These are phyloP conservation scores for Spheniscus mendiculus DNA, from an alignment of 2,113 vertebrate species.

Conservation along the genomic window DNA sequence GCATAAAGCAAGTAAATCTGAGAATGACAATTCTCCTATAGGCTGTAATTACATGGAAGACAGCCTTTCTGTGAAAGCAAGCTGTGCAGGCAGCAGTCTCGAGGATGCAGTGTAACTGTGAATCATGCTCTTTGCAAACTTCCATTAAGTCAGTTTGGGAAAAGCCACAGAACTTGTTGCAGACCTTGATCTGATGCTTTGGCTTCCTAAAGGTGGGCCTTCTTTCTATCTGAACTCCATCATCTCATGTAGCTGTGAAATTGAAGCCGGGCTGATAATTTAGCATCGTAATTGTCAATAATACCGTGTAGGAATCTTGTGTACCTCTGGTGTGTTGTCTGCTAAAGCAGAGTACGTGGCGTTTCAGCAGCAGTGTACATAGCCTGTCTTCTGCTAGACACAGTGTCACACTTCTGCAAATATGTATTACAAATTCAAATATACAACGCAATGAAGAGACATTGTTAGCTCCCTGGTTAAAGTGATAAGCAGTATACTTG, in stretches of 20 bases:
- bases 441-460: not conserved
- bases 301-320: not conserved
- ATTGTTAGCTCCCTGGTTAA: not conserved
- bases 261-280: not conserved
- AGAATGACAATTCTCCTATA: not conserved
- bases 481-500: not conserved
- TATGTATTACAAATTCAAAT: not conserved
- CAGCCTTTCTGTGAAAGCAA: slow-evolving; percentile 33
- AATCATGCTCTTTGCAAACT: not conserved
- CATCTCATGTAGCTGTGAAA: not conserved
- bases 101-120: not conserved
- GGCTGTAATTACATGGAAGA: not conserved
- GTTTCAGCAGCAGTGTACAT: not conserved
- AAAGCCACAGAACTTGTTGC: not conserved
- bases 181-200: not conserved
- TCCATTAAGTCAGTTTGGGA: not conserved
- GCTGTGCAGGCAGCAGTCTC: not conserved
- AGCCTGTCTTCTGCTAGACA: not conserved
- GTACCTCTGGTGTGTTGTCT: not conserved
- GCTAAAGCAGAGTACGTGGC: not conserved
- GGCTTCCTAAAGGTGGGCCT: not conserved
- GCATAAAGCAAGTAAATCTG: not conserved
- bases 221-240: not conserved
- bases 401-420: not conserved
- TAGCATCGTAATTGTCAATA: not conserved